Base-by-base conservation (phyloP, 1,140 invertebrate genomes). In the Drosophila melanica region DNA sequence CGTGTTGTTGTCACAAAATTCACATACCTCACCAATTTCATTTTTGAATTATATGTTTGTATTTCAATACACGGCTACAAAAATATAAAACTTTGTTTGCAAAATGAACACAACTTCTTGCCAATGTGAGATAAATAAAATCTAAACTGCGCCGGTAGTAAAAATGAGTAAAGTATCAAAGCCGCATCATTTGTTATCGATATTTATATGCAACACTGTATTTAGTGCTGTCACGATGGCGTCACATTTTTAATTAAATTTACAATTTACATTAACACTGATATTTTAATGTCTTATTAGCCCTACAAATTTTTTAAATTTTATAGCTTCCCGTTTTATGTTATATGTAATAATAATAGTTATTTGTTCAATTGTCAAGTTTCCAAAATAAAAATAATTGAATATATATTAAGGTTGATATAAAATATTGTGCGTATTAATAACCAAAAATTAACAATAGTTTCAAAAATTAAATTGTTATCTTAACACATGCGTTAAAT, bases 1-100 rank as follows among this genome's bases (percentile, higher is more conserved):
- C 5, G 9, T n/a, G 0, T 20, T 59, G 35, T 18, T 42, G 10
- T 16, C 16, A 39, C 16, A 47, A n/a, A 47, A 33, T 42, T 45
- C 10, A n/a, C 68, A 16, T 71, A 72, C 69, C 69, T 72, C 47
- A 72, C 69, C 54, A 72, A 59, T 41, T 72, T 72, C 69, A 72
- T 72, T 18, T 53, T 72, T 35, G 11, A 45, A 39, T 10, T 35
- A 9, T 27, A 30, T 39, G 23, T 45, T 18, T 33, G 14, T 45
- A 27, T 33, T 45, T 33, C 30, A 47, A 39, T 37, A 20, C 30
- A 12, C 12, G 10, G 11, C 10, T 41, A 18, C 14, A 8, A 16
- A 27, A 39, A 18, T 47, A 27, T 4, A 18, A 20, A 7, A 44
- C 8, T 33, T 23, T 33, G n/a, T 11, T 64, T 14, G 12, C 18